A percentile compares a stretch with the other conserved stretches of the same genome.
These are phyloP conservation scores for Agrilus mali DNA, from an alignment of 2,888 invertebrate genomes.

Conservation along the genomic window DNA sequence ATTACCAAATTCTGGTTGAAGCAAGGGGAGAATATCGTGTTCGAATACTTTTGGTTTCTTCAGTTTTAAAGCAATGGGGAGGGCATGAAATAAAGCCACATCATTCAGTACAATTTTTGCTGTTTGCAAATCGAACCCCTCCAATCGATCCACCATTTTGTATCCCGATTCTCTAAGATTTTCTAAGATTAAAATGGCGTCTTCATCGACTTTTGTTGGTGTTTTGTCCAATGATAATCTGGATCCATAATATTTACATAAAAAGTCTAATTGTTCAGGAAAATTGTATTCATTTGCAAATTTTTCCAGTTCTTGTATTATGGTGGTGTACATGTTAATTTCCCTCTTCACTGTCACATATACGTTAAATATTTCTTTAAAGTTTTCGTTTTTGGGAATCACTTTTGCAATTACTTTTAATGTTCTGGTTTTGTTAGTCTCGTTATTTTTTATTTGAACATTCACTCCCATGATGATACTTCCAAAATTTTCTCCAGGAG, in stretches of 20 bases:
- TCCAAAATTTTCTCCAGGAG: conserved; percentile 46
- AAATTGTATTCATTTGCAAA: conserved; percentile 32
- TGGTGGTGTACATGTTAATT: conserved; percentile 35
- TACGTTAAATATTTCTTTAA: conserved; percentile 36
- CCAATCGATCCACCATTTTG: conserved; percentile 31
- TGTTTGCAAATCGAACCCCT: conserved; percentile 36
- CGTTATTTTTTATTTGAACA: conserved; percentile 19
- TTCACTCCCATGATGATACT: conserved; percentile 36
- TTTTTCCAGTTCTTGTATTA: conserved; percentile 32
- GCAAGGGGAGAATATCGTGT: conserved; percentile 25
- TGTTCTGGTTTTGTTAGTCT: conserved; percentile 18
- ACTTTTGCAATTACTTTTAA: conserved; percentile 39
- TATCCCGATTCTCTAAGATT: conserved; percentile 37
- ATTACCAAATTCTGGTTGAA: conserved; percentile 11
- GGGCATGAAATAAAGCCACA: conserved; percentile 39
- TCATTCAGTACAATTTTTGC: conserved; percentile 31
- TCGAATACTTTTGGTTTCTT: conserved; percentile 31
- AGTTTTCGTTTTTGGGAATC: conserved; percentile 36
- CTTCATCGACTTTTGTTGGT: conserved; percentile 30
- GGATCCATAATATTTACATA: conserved; percentile 37
- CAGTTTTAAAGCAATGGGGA: conserved; percentile 39
- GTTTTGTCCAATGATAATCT: conserved; percentile 23
- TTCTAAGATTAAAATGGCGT: conserved; percentile 40
- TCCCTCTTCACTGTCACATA: conserved; percentile 39
- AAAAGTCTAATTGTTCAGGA: conserved; percentile 29